Evolutionary conservation across 2,797 vertebrate species (phyloP).

Genomic region (Dromococcyx pavoninus): DNA sequence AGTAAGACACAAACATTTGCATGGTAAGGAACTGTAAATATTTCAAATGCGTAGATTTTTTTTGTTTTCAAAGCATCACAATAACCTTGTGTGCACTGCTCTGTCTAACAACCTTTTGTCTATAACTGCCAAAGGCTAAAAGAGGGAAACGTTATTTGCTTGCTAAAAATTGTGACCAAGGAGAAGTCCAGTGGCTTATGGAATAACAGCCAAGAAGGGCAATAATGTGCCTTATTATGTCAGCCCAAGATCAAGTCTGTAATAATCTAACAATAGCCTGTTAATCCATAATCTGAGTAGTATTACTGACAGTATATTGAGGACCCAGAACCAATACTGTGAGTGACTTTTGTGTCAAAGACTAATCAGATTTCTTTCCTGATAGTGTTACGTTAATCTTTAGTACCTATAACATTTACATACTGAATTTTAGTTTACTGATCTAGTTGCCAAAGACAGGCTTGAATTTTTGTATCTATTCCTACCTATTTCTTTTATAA

Average conservation of each 20-base stretch:
- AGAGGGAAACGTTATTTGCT: not conserved
- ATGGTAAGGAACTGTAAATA: not conserved
- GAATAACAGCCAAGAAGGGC: not conserved
- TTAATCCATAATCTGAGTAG: not conserved
- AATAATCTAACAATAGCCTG: not conserved
- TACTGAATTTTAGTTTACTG: not conserved
- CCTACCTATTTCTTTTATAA: not conserved
- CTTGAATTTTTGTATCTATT: not conserved
- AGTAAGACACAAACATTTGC: not conserved
- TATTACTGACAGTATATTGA: not conserved
- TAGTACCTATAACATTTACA: not conserved
- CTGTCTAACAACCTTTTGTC: not conserved
- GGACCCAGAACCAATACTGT: not conserved
- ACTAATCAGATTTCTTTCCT: slow-evolving; percentile 2
- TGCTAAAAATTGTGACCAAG: not conserved
- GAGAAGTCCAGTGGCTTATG: not conserved
- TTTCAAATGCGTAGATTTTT: not conserved
- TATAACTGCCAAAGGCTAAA: not conserved
- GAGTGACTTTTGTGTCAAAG: not conserved
- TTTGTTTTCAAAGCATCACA: not conserved
- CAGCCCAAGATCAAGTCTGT: not conserved
- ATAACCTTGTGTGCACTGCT: not conserved
- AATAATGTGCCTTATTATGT: not conserved
- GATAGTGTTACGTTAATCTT: not conserved
- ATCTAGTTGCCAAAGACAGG: not conserved